Conservation (phyloP, 2,888 invertebrate genomes). For the Caradrina clavipalpis region DNA sequence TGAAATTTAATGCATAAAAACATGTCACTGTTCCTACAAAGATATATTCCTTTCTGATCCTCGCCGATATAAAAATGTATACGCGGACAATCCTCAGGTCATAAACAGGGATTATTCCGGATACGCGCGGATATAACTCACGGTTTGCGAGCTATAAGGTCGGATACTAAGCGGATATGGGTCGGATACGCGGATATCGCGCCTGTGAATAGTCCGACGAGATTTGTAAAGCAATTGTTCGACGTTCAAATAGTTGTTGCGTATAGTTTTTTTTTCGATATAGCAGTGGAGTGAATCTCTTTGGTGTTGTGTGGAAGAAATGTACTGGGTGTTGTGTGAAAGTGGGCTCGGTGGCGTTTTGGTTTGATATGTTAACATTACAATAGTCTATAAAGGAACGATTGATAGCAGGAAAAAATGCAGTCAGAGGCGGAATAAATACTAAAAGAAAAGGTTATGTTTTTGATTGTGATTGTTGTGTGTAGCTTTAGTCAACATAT, state of each 20-base stretch:
- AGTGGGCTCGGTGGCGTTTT: background rate
- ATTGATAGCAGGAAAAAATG: background rate
- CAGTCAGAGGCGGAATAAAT: background rate
- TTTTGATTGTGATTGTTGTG: too few relatives aligned
- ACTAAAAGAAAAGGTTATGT: background rate
- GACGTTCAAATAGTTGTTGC: conserved; percentile 46
- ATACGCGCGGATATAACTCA: conserved; percentile 70
- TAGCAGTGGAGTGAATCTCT: background rate
- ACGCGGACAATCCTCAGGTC: conserved; percentile 75
- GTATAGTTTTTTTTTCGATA: conserved; percentile 5
- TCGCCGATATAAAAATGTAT: conserved; percentile 84
- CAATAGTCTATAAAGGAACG: background rate
- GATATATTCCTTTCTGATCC: conserved; percentile 77
- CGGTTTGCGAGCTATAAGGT: conserved; percentile 65
- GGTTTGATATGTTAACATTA: background rate
- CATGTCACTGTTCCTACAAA: conserved; percentile 53
- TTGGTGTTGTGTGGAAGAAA: background rate
- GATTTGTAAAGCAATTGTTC: conserved; percentile 66
- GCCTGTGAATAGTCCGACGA: conserved; percentile 50
- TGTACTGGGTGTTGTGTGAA: background rate
- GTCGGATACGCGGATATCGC: conserved; percentile 65
- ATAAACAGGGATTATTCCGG: conserved; percentile 79
- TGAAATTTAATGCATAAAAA: conserved; percentile 69
- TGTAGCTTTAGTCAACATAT: too few relatives aligned
- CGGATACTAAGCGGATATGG: conserved; percentile 50